Evolutionary conservation across 2,797 vertebrate species (phyloP).

Genomic region (Merluccius polli): DNA sequence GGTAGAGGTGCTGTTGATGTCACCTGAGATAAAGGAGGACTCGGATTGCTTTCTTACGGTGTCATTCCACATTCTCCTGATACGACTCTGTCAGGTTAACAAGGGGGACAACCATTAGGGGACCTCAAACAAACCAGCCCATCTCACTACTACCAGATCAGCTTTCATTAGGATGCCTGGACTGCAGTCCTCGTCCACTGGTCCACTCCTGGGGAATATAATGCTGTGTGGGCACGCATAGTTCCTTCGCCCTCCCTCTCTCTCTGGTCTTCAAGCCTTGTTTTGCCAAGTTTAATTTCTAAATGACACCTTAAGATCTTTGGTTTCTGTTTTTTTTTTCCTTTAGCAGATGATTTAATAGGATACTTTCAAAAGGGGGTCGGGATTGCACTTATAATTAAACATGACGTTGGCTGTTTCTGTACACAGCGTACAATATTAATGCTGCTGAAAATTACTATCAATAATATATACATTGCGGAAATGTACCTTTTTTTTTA

Average conservation of each 20-base stretch:
- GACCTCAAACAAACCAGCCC: conserved; percentile 32
- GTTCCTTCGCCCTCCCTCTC: background rate
- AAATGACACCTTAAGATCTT: conserved; percentile 6
- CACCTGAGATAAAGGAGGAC: conserved; percentile 99
- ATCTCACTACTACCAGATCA: conserved; percentile 45
- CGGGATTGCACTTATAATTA: conserved; percentile 11
- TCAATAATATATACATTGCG: background rate
- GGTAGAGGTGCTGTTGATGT: conserved; percentile 99
- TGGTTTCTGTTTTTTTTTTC: conserved; percentile 1
- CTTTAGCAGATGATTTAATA: background rate
- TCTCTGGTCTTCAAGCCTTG: conserved; percentile 4
- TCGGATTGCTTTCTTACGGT: conserved; percentile 99
- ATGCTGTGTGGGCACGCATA: background rate
- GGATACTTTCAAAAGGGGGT: conserved; percentile 10
- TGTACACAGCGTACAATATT: conserved; percentile 18
- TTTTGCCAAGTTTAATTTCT: conserved; percentile 20
- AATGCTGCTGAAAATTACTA: background rate
- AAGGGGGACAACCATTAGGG: conserved; percentile 69
- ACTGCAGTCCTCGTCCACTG: background rate
- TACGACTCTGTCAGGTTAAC: conserved; percentile 91
- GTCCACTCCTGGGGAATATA: background rate
- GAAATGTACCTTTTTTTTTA: background rate
- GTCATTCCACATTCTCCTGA: conserved; percentile 99
- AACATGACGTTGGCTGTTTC: conserved; percentile 15
- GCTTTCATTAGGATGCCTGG: conserved; percentile 38